Evolutionary conservation across 2,113 vertebrate species (phyloP).

Genomic region (Penelope pileata): DNA sequence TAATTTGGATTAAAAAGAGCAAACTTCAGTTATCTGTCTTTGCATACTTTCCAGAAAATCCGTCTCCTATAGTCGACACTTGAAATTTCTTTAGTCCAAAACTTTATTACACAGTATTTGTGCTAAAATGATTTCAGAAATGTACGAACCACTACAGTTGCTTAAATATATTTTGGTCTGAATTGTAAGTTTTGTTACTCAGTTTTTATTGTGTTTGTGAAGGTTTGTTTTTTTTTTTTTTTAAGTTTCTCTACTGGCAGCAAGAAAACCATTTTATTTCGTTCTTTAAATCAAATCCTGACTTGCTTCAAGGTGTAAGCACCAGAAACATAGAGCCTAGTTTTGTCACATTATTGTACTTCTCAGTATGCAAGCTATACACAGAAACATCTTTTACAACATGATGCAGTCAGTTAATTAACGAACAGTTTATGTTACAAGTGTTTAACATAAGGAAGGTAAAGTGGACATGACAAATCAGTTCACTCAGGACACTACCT

Average conservation of each 20-base stretch:
- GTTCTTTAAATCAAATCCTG: background rate
- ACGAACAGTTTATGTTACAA: background rate
- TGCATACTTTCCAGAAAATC: background rate
- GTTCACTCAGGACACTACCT: background rate
- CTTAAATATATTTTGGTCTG: background rate
- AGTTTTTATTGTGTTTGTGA: background rate
- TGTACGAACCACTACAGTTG: background rate
- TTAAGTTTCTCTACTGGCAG: background rate
- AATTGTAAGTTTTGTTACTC: background rate
- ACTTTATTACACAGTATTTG: background rate
- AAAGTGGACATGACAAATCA: background rate
- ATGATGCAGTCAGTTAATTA: background rate
- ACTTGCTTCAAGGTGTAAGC: background rate
- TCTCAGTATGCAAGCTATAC: rapidly evolving
- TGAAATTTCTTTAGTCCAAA: background rate
- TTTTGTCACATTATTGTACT: background rate
- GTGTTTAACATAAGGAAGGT: background rate
- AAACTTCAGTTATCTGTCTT: background rate
- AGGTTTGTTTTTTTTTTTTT: background rate
- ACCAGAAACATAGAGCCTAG: background rate
- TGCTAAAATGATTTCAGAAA: background rate
- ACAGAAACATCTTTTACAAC: background rate
- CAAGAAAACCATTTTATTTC: background rate
- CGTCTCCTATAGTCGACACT: background rate
- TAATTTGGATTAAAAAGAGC: background rate